Percentiles rank a stretch among this genome's conserved stretches.
Conservation (phyloP, 2,113 vertebrate species). For the Stigmatopora nigra region DNA sequence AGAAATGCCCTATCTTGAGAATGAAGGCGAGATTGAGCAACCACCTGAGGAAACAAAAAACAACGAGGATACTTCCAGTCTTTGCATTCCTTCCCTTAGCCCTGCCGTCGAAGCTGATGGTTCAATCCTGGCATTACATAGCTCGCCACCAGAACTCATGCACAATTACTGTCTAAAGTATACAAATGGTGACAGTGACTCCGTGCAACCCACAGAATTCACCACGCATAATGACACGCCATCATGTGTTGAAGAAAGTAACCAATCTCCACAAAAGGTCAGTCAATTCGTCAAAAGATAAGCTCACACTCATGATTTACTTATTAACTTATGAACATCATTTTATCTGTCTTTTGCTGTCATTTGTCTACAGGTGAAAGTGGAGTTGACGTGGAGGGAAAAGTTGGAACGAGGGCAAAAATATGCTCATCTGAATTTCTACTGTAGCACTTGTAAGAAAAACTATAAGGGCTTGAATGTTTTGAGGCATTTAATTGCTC, state of each 20-base stretch:
- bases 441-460: constrained; percentile 82
- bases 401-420: constrained; percentile 56
- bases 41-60: constrained; percentile 3
- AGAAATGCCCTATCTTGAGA: constrained; percentile 19
- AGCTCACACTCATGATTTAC: too few species aligned
- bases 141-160: constrained; percentile 49
- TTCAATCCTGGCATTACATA: constrained; percentile 26
- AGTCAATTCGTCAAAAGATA: constrained; percentile 4
- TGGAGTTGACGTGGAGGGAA: constrained; percentile 42
- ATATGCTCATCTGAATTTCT: constrained; percentile 65
- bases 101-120: constrained; percentile 39
- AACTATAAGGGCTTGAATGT: constrained; percentile 84
- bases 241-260: neutral
- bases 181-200: constrained; percentile 40
- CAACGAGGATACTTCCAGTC: constrained; percentile 3
- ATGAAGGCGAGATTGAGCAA: constrained; percentile 7
- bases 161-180: constrained; percentile 63
- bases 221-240: neutral
- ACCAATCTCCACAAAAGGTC: constrained; percentile 27
- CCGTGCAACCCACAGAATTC: constrained; percentile 4
- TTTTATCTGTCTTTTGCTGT: constrained; percentile 1
- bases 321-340: neutral
- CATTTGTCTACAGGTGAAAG: constrained; percentile 18
- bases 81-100: constrained; percentile 5
- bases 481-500: constrained; percentile 85